Conservation (phyloP, 1,140 invertebrate genomes). For the Cotesia chilonis region DNA sequence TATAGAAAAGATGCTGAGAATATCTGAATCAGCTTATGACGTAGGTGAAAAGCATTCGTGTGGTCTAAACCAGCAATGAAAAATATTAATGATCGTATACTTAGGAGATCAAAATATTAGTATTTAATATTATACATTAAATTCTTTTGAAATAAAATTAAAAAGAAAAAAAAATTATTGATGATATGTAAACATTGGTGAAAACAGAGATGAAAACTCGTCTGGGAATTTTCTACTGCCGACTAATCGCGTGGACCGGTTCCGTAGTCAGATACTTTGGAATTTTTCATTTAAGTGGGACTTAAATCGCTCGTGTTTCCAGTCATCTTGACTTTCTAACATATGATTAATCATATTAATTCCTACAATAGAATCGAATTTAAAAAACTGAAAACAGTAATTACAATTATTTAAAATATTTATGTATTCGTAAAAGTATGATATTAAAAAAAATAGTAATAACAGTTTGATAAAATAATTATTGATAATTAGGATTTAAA, state of each 20-base stretch:
- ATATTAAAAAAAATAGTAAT: too few relatives aligned
- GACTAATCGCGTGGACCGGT: slow-evolving; percentile 25
- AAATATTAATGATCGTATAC: too few relatives aligned
- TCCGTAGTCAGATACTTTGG: slow-evolving; percentile 28
- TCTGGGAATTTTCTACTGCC: slow-evolving; percentile 20
- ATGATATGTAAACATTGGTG: slow-evolving; percentile 17
- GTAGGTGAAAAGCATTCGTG: too few relatives aligned
- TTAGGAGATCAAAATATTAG: too few relatives aligned
- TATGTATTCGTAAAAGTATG: too few relatives aligned
- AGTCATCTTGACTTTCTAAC: slow-evolving; percentile 7
- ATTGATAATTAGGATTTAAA: too few relatives aligned
- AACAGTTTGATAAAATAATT: too few relatives aligned
- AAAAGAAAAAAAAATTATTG: slow-evolving; percentile 21
- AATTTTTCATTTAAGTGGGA: slow-evolving; percentile 29
- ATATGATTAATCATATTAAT: slow-evolving; percentile 7
- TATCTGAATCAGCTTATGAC: too few relatives aligned
- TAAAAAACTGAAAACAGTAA: too few relatives aligned
- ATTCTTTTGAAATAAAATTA: slow-evolving; percentile 1
- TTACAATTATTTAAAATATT: too few relatives aligned
- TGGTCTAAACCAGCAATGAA: too few relatives aligned
- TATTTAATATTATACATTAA: background rate
- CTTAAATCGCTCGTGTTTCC: slow-evolving; percentile 19
- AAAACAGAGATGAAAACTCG: slow-evolving; percentile 24
- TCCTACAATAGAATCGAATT: background rate
- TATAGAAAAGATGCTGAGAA: too few relatives aligned